phyloP scores from a whole-genome alignment of 2,113 vertebrate genomes.

The Callocephalon fimbriatum region DNA sequence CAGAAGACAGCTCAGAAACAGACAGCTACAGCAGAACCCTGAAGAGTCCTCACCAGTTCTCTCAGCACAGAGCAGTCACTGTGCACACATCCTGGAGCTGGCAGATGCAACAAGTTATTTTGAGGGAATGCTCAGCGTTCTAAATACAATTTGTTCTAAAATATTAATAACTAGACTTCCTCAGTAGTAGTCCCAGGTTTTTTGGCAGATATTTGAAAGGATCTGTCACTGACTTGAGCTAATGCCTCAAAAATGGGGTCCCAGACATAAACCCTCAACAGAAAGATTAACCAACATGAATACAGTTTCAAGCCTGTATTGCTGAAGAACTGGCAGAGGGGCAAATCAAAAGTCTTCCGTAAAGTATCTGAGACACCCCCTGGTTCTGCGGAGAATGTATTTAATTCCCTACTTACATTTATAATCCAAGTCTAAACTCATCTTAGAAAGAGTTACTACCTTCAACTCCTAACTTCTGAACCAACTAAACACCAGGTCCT shows the following conservation, averaged over 20 bases:
- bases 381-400: neutral
- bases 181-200: neutral
- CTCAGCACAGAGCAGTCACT: neutral
- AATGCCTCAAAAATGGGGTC: neutral
- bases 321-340: neutral
- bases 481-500: neutral
- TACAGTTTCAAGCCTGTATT: neutral
- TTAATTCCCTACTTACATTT: neutral
- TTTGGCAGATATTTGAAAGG: neutral
- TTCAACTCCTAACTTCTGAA: neutral
- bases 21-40: neutral
- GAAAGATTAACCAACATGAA: neutral
- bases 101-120: neutral
- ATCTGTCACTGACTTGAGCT: neutral
- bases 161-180: neutral
- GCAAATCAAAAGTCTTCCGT: neutral
- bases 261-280: neutral
- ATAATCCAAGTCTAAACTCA: neutral
- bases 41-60: neutral
- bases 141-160: neutral
- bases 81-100: neutral
- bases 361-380: neutral
- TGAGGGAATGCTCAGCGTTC: neutral
- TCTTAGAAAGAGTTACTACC: neutral
- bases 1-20: neutral